Evolutionary conservation across 1,140 invertebrate species (phyloP).

Genomic region (Vanessa atalanta): DNA sequence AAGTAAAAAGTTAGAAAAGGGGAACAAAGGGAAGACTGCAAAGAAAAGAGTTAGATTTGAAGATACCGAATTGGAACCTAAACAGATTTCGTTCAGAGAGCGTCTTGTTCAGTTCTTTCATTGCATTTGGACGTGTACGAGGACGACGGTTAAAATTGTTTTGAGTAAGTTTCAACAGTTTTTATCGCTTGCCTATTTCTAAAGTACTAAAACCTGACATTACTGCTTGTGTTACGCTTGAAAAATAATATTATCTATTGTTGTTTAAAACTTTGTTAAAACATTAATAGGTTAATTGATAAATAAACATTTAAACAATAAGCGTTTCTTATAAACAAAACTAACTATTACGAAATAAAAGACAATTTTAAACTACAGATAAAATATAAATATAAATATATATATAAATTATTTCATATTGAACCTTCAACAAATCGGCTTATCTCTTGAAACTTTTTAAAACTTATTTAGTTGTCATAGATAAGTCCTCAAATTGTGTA

Average conservation of each 20-base stretch:
- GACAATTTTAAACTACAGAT: too few species aligned
- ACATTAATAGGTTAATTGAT: too few species aligned
- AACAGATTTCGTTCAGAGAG: constrained; percentile 51
- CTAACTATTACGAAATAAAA: too few species aligned
- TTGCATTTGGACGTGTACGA: constrained; percentile 59
- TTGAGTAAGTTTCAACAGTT: constrained; percentile 53
- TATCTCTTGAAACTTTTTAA: constrained; percentile 7
- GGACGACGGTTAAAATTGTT: constrained; percentile 50
- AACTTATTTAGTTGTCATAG: constrained; percentile 4
- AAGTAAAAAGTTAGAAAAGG: constrained; percentile 48
- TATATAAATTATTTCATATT: too few species aligned
- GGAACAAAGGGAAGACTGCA: constrained; percentile 43
- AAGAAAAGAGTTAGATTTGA: constrained; percentile 70
- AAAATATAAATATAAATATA: too few species aligned
- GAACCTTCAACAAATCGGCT: neutral
- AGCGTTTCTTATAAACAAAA: too few species aligned
- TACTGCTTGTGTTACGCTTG: constrained; percentile 1
- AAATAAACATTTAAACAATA: too few species aligned
- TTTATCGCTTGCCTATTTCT: constrained; percentile 15
- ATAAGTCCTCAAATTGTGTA: constrained; percentile 2
- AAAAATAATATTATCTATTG: neutral
- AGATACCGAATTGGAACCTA: constrained; percentile 44
- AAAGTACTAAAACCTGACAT: constrained; percentile 18
- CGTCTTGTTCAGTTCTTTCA: constrained; percentile 58
- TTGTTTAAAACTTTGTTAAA: neutral